Percentiles rank a stretch among this genome's conserved stretches.
These are phyloP conservation scores for Aromia moschata DNA, from an alignment of 2,888 invertebrate species.

Conservation along the genomic window DNA sequence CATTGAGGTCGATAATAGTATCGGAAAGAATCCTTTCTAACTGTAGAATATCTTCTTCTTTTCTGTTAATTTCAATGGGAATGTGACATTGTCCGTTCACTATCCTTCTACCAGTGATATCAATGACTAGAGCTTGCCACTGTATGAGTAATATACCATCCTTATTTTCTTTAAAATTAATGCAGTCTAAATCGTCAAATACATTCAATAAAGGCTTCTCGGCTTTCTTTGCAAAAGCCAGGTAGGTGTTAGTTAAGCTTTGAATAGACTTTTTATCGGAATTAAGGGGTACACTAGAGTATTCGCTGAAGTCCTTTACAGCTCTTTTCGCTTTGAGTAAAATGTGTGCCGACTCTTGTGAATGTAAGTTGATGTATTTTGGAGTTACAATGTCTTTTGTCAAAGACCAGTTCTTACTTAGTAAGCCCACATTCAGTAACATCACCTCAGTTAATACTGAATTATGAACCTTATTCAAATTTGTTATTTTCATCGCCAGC, in stretches of 20 bases:
- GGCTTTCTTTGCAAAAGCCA: conserved; percentile 63
- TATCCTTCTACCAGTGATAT: conserved; percentile 66
- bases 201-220: conserved; percentile 53
- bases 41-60: conserved; percentile 58
- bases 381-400: conserved; percentile 53
- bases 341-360: conserved; percentile 66
- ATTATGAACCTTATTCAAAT: conserved; percentile 73
- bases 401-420: conserved; percentile 72
- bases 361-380: conserved; percentile 61
- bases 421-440: conserved; percentile 68
- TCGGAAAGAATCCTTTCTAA: conserved; percentile 43
- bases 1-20: conserved; percentile 43
- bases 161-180: conserved; percentile 43
- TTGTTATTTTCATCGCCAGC: conserved; percentile 74
- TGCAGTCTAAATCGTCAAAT: conserved; percentile 48
- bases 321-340: conserved; percentile 64
- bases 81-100: conserved; percentile 77
- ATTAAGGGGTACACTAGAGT: conserved; percentile 59
- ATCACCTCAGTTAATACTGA: conserved; percentile 67
- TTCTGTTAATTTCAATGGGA: conserved; percentile 68
- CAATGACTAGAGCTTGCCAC: conserved; percentile 61
- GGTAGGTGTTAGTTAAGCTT: conserved; percentile 57
- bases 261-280: conserved; percentile 49
- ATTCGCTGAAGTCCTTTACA: conserved; percentile 43
- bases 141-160: conserved; percentile 58